phyloP scores from a whole-genome alignment of 2,113 vertebrate genomes.

The Phyllostomus discolor region DNA sequence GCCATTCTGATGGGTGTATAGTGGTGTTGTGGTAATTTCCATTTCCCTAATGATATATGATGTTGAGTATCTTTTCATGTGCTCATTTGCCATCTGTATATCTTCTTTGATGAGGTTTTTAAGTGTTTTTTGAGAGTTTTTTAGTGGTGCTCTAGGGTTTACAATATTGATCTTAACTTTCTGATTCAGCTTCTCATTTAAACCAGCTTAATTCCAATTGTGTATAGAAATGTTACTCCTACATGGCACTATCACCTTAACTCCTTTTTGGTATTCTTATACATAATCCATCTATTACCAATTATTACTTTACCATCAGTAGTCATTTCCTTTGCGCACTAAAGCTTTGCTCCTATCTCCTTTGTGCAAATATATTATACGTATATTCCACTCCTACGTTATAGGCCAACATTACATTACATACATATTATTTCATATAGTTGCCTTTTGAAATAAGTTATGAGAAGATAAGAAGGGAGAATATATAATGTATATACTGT shows the following conservation, averaged over 20 bases:
- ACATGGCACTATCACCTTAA: not conserved
- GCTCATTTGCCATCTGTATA: not conserved
- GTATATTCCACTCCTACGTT: not conserved
- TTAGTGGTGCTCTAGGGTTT: not conserved
- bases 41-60: not conserved
- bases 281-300: not conserved
- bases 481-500: not conserved
- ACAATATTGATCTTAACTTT: not conserved
- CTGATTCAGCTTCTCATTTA: conserved; percentile 1
- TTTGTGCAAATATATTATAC: not conserved
- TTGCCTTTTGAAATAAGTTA: not conserved
- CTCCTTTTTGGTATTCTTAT: not conserved
- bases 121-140: not conserved
- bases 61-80: not conserved
- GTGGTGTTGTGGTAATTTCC: not conserved
- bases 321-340: not conserved
- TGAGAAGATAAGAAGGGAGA: not conserved
- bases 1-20: not conserved
- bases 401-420: not conserved
- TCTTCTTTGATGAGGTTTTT: not conserved
- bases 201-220: not conserved
- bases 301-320: not conserved
- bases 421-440: not conserved
- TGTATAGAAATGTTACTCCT: not conserved
- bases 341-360: not conserved